A percentile compares a stretch with the other conserved stretches of the same genome.
Evolutionary conservation across 2,797 vertebrate genomes (phyloP).

Genomic region (Aratinga solstitialis): DNA sequence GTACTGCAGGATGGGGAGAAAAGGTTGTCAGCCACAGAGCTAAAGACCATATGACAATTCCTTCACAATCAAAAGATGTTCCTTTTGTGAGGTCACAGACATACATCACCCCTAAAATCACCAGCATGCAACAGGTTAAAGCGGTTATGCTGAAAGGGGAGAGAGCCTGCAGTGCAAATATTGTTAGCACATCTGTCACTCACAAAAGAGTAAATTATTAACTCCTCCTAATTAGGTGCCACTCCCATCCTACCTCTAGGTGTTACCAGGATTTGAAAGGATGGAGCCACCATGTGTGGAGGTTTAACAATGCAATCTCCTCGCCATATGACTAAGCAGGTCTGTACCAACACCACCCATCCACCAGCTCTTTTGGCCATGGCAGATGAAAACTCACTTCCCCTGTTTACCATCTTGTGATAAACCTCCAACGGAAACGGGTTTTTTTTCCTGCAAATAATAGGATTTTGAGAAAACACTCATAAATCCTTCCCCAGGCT

Average conservation of each 20-base stretch:
- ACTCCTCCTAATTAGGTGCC: slow-evolving; percentile 16
- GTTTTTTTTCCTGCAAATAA: not conserved
- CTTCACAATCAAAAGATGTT: not conserved
- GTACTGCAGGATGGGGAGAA: not conserved
- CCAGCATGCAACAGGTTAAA: not conserved
- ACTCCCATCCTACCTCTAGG: not conserved
- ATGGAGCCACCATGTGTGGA: fast-evolving
- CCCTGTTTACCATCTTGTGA: not conserved
- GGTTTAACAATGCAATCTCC: slow-evolving; percentile 23
- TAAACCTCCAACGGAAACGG: not conserved
- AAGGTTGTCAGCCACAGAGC: not conserved
- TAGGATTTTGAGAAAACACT: not conserved
- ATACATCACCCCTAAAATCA: not conserved
- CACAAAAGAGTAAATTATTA: slow-evolving; percentile 43
- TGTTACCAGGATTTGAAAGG: not conserved
- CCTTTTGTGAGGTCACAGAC: not conserved
- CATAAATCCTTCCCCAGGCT: not conserved
- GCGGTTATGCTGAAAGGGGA: not conserved
- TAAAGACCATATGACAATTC: not conserved
- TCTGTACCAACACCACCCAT: not conserved
- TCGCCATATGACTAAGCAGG: not conserved
- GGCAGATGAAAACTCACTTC: not conserved
- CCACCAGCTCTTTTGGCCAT: not conserved
- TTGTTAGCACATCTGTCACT: not conserved
- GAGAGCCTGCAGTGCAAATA: not conserved